Evolutionary conservation across 2,888 invertebrate species (phyloP).

Genomic region (Hypselothyrea guttata): DNA sequence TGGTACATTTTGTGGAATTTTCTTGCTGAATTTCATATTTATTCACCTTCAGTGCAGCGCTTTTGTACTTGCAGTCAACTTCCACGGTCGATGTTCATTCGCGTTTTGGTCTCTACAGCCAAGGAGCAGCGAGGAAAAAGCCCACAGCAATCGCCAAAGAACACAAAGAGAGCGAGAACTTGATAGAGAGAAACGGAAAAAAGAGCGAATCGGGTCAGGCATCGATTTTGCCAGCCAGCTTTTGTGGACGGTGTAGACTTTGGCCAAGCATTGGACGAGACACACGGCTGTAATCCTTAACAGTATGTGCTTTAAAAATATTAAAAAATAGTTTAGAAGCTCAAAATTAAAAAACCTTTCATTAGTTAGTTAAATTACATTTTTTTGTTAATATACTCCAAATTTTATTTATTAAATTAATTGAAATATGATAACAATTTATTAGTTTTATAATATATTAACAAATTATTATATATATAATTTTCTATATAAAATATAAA

Average conservation of each 20-base stretch:
- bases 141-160: conserved; percentile 36
- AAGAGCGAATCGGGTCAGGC: conserved; percentile 65
- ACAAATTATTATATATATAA: no score
- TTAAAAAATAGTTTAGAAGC: background rate
- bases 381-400: no score
- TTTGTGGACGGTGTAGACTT: conserved; percentile 56
- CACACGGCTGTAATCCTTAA: conserved; percentile 8
- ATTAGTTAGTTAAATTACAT: no score
- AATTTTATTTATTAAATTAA: no score
- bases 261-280: conserved; percentile 18
- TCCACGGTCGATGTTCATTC: conserved; percentile 82
- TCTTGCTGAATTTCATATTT: conserved; percentile 39
- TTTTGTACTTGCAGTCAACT: conserved; percentile 78
- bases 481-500: no score
- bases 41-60: conserved; percentile 78
- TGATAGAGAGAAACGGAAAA: conserved; percentile 50
- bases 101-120: conserved; percentile 78
- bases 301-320: background rate
- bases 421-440: no score
- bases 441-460: no score
- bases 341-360: no score
- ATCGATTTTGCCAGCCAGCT: conserved; percentile 70
- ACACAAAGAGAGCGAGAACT: conserved; percentile 46
- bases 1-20: conserved; percentile 25
- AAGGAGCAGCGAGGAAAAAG: conserved; percentile 77